A percentile compares a stretch with the other conserved stretches of the same genome.
phyloP scores from a whole-genome alignment of 2,888 invertebrate species.

The Epinotia demarniana region DNA sequence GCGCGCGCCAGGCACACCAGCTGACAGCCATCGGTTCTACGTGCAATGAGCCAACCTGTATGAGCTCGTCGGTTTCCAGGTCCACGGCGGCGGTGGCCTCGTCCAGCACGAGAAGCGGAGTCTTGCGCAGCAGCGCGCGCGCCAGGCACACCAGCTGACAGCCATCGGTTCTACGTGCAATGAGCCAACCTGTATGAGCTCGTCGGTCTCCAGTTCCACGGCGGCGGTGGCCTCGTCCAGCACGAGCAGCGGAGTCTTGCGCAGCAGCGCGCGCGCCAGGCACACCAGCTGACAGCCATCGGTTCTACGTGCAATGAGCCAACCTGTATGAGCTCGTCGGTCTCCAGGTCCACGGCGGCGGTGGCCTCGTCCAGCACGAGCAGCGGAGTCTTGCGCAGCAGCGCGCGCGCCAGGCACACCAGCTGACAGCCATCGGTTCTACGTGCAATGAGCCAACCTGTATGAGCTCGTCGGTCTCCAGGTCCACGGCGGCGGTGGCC shows the following conservation, averaged over 20 bases:
- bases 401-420: no score
- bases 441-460: slow-evolving; percentile 74
- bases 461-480: slow-evolving; percentile 89
- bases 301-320: no score
- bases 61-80: slow-evolving; percentile 11
- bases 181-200: slow-evolving; percentile 85
- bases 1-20: no score
- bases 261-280: neutral
- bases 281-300: neutral
- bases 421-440: neutral
- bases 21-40: no score
- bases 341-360: slow-evolving; percentile 92
- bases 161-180: no score
- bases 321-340: slow-evolving; percentile 88
- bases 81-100: slow-evolving; percentile 2
- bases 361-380: slow-evolving; percentile 87
- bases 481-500: slow-evolving; percentile 92
- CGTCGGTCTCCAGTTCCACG: slow-evolving; percentile 91
- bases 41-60: no score
- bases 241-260: slow-evolving; percentile 2
- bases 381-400: neutral
- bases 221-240: slow-evolving; percentile 91
- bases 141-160: no score
- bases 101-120: no score
- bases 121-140: no score